Evolutionary conservation across 1,140 invertebrate genomes (phyloP).

Genomic region (Orius insidiosus): DNA sequence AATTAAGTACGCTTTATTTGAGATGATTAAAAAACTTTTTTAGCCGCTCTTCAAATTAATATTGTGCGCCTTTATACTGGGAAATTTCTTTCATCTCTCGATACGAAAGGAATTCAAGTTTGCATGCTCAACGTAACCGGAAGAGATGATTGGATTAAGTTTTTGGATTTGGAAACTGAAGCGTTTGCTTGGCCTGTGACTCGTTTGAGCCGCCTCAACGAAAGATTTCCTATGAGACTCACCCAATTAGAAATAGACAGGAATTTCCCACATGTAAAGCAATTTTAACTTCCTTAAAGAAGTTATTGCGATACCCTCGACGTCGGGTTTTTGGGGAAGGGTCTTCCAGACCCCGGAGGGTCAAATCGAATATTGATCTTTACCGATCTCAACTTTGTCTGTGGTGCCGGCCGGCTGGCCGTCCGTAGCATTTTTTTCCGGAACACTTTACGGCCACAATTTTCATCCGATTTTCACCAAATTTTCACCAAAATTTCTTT

Average conservation of each 20-base stretch:
- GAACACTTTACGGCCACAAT: too few relatives aligned
- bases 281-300: too few relatives aligned
- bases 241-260: constrained; percentile 5
- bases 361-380: too few relatives aligned
- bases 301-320: too few relatives aligned
- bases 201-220: constrained; percentile 1
- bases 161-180: constrained; percentile 37
- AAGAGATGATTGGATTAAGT: constrained; percentile 30
- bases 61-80: constrained; percentile 49
- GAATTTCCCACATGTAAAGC: constrained; percentile 12
- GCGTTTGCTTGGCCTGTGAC: constrained; percentile 36
- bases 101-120: constrained; percentile 65
- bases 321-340: too few relatives aligned
- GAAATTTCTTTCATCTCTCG: constrained; percentile 58
- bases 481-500: too few relatives aligned
- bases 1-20: constrained; percentile 31
- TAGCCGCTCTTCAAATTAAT: constrained; percentile 34
- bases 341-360: too few relatives aligned
- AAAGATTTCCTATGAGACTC: background rate
- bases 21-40: constrained; percentile 16
- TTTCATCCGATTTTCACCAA: too few relatives aligned
- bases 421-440: too few relatives aligned
- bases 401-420: too few relatives aligned
- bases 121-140: constrained; percentile 42
- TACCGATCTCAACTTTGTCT: too few relatives aligned